These are phyloP conservation scores for Halcyon leucocephala DNA, from an alignment of 2,797 vertebrate species.

Conservation along the genomic window DNA sequence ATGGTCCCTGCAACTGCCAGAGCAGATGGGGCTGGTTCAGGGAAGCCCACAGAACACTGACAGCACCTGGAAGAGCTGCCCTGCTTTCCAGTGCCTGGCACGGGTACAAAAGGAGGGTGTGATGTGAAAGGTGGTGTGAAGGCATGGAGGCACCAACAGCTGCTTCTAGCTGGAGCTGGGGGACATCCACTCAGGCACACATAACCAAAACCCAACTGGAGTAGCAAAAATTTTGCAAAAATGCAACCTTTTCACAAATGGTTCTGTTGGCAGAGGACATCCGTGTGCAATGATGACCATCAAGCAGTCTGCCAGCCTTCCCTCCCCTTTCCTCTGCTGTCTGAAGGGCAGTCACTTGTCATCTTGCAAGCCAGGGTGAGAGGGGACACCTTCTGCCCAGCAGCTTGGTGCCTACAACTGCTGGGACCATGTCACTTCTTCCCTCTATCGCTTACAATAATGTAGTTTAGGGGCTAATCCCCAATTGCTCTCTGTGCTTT, in stretches of 20 bases:
- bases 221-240: not conserved
- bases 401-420: not conserved
- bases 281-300: not conserved
- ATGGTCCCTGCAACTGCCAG: too few relatives aligned
- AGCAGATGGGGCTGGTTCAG: not conserved
- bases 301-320: not conserved
- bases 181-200: not conserved
- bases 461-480: not conserved
- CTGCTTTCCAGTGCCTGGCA: not conserved
- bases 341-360: not conserved
- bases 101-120: not conserved
- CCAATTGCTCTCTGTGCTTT: rapidly evolving
- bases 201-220: not conserved
- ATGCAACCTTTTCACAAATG: not conserved
- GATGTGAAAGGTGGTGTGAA: not conserved
- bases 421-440: not conserved
- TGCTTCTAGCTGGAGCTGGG: not conserved
- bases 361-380: not conserved
- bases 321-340: not conserved
- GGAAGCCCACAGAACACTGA: not conserved
- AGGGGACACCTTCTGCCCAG: not conserved
- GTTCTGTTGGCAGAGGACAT: not conserved
- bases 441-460: not conserved
- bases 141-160: not conserved
- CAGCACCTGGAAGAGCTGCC: not conserved